Evolutionary conservation across 2,888 invertebrate genomes (phyloP).

Genomic region (Tupiocoris notatus): DNA sequence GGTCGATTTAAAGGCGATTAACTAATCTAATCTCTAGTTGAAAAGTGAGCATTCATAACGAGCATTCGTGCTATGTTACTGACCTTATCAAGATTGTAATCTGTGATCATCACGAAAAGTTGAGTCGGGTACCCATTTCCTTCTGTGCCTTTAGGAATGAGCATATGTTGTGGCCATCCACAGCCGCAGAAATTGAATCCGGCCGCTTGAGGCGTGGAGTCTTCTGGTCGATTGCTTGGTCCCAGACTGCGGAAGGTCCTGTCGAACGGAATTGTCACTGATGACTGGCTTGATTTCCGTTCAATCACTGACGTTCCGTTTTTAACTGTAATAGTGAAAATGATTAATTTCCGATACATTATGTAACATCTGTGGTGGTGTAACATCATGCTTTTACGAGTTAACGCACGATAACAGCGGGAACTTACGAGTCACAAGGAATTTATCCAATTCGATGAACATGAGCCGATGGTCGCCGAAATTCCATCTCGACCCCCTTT

Average conservation of each 20-base stretch:
- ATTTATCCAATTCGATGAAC: constrained; percentile 74
- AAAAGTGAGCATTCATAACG: not conserved
- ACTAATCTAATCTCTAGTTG: no score
- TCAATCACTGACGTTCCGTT: constrained; percentile 55
- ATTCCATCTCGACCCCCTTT: constrained; percentile 63
- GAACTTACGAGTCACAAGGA: constrained; percentile 62
- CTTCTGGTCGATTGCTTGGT: constrained; percentile 52
- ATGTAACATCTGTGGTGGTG: no score
- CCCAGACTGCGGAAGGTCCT: constrained; percentile 72
- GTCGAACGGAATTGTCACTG: constrained; percentile 80
- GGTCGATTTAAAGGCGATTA: no score
- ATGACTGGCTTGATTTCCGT: constrained; percentile 68
- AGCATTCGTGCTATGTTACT: constrained; percentile 6
- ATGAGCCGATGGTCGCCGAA: constrained; percentile 64
- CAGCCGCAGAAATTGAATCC: constrained; percentile 65
- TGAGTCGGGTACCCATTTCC: constrained; percentile 52
- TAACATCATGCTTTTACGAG: not conserved
- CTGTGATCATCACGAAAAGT: constrained; percentile 54
- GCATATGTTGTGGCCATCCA: constrained; percentile 56
- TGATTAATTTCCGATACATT: not conserved
- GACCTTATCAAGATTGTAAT: constrained; percentile 51
- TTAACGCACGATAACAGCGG: not conserved
- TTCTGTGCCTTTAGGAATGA: constrained; percentile 53
- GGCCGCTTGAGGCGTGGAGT: not conserved
- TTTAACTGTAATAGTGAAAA: constrained; percentile 42